These are phyloP conservation scores for Ceraclea dissimilis DNA, from an alignment of 2,888 invertebrate genomes.

Conservation along the genomic window DNA sequence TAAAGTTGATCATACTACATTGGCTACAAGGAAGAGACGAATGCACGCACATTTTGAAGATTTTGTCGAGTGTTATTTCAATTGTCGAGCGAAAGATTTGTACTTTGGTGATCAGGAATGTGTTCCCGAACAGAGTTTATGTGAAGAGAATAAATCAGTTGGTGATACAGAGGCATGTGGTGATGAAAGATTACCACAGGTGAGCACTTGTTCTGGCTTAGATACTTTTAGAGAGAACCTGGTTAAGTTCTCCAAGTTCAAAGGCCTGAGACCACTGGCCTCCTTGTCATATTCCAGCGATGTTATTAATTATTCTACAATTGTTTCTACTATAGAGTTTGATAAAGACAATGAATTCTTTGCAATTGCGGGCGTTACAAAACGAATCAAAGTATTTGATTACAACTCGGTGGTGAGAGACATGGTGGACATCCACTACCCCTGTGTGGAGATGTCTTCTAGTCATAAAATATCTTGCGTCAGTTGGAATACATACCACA, in stretches of 20 bases:
- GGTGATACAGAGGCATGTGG: slow-evolving; percentile 5
- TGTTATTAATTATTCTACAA: slow-evolving; percentile 77
- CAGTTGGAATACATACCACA: slow-evolving; percentile 90
- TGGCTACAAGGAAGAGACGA: slow-evolving; percentile 62
- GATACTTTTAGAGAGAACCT: slow-evolving; percentile 78
- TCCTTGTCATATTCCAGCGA: slow-evolving; percentile 87
- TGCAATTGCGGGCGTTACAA: slow-evolving; percentile 92
- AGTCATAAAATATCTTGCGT: slow-evolving; percentile 91
- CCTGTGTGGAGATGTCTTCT: slow-evolving; percentile 84
- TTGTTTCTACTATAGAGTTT: slow-evolving; percentile 89
- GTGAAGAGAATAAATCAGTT: slow-evolving; percentile 5
- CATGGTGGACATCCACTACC: slow-evolving; percentile 86
- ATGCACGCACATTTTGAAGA: slow-evolving; percentile 85
- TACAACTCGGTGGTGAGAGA: slow-evolving; percentile 79
- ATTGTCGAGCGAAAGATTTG: slow-evolving; percentile 64
- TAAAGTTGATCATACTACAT: slow-evolving; percentile 36
- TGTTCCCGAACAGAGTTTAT: slow-evolving; percentile 29
- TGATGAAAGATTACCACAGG: slow-evolving; percentile 17
- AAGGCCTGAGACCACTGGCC: slow-evolving; percentile 70
- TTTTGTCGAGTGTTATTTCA: slow-evolving; percentile 80
- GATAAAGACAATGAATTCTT: slow-evolving; percentile 94
- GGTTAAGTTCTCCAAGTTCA: slow-evolving; percentile 76
- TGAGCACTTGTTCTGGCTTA: slow-evolving; percentile 45
- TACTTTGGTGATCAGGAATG: slow-evolving; percentile 45
- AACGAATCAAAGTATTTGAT: slow-evolving; percentile 89